Evolutionary conservation across 2,888 invertebrate species (phyloP).

Genomic region (Melanostoma mellinum): DNA sequence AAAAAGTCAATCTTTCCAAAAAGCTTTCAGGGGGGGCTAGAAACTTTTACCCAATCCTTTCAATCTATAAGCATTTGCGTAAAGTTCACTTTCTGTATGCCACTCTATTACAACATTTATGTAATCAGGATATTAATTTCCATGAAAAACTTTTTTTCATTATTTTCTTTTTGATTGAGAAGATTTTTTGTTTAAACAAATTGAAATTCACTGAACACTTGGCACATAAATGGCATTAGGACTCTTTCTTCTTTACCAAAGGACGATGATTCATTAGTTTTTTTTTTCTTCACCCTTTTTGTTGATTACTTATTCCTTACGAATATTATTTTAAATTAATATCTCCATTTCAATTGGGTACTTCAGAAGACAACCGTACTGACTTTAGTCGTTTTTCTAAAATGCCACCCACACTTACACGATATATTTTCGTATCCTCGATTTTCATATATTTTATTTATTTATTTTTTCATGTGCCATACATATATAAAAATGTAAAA

Average conservation of each 20-base stretch:
- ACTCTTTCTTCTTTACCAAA: no score
- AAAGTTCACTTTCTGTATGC: conserved; percentile 21
- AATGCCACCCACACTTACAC: not conserved
- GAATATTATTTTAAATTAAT: no score
- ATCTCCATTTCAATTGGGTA: no score
- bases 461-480: not conserved
- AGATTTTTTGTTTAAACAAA: no score
- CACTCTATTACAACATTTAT: conserved; percentile 48
- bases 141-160: not conserved
- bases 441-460: not conserved
- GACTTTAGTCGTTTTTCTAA: no score
- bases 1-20: not conserved
- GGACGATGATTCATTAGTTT: no score
- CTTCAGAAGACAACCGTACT: no score
- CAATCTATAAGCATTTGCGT: conserved; percentile 26
- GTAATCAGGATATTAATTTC: conserved; percentile 31
- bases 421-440: conserved; percentile 1
- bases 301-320: no score
- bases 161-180: not conserved
- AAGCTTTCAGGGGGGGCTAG: conserved; percentile 1
- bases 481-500: not conserved
- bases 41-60: conserved; percentile 29
- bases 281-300: no score
- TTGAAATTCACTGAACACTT: no score
- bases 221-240: no score